Evolutionary conservation across 2,888 invertebrate species (phyloP).

Genomic region (Hypena proboscidalis): DNA sequence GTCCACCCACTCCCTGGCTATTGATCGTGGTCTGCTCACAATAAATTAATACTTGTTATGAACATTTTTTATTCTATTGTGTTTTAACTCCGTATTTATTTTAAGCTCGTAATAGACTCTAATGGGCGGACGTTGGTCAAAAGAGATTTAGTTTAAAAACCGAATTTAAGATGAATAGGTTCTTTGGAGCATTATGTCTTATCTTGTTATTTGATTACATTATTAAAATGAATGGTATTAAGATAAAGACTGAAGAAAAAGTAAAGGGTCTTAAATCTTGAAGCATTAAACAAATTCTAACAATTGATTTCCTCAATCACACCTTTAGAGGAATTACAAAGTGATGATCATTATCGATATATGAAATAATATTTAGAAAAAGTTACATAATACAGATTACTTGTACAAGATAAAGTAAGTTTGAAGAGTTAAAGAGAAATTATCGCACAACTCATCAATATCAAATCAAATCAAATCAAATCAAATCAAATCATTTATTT

Average conservation of each 20-base stretch:
- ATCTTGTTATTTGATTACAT: conserved; percentile 16
- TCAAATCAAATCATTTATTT: no score
- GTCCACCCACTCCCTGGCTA: conserved; percentile 83
- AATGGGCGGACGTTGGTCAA: conserved; percentile 82
- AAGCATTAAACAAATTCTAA: neutral
- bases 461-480: no score
- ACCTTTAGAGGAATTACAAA: conserved; percentile 14
- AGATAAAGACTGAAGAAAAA: neutral
- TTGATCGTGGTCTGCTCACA: conserved; percentile 78
- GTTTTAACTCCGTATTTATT: conserved; percentile 72
- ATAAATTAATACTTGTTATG: conserved; percentile 84
- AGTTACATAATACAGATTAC: conserved; percentile 62
- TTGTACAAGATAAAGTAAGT: conserved; percentile 62
- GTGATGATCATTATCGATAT: conserved; percentile 50
- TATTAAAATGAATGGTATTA: conserved; percentile 2
- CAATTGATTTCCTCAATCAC: conserved; percentile 4
- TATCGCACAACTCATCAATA: conserved; percentile 67
- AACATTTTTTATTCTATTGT: conserved; percentile 81
- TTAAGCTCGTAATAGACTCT: conserved; percentile 68
- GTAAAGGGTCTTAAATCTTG: neutral
- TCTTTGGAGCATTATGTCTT: conserved; percentile 20
- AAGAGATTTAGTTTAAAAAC: conserved; percentile 55
- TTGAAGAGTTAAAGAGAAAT: conserved; percentile 53
- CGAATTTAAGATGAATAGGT: conserved; percentile 46
- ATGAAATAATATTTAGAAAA: conserved; percentile 36